Evolutionary conservation across 1,140 invertebrate genomes (phyloP), one percentile per base, ranked within the genome.

Genomic region (Trachelipus rathkii): DNA sequence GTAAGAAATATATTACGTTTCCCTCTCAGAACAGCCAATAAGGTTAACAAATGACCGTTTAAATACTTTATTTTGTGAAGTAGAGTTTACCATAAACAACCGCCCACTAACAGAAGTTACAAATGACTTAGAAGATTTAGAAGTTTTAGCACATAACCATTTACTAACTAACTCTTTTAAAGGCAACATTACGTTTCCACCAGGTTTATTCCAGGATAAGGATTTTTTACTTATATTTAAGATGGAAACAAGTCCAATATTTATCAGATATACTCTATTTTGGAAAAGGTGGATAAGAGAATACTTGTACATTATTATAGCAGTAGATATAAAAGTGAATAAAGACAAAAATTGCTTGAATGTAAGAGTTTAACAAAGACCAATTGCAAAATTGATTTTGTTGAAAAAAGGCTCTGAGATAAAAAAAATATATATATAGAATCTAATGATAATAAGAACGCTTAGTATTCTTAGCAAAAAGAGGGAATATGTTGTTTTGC

Each of bases 41-140:
- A 77, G 44, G 10, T 44, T 80, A 9, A 76, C 45, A 44, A 71
- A 82, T 71, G 77, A 80, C 21, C 21, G 73, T 9, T 74, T 82
- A 46, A n/a, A 11, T 10, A 81, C 74, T 0, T 24, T 82, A 0
- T 21, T 82, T 21, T 80, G 78, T 10, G 75, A 81, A 21, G 72
- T 21, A 2, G 77, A 82, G 45, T 24, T 44, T 0, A 71, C 77
- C 8, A 21, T 82, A 9, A 82, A 82, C 19, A 76, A 74, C 44
- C 69, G 76, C n/a, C 78, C 78, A 8, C 69, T 81, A 15, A 77
- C 70, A 11, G 60, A 74, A 15, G 73, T 82, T 10, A 80, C 73
- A 10, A 72, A 75, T 44, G 76, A 82, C 46, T 21, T 45, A 19
- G 43, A 71, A 7, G 81, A 79, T 33, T 60, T 79, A 21, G 66